Base-by-base conservation (phyloP, 2,797 vertebrate genomes). In the Rhinatrema bivittatum region DNA sequence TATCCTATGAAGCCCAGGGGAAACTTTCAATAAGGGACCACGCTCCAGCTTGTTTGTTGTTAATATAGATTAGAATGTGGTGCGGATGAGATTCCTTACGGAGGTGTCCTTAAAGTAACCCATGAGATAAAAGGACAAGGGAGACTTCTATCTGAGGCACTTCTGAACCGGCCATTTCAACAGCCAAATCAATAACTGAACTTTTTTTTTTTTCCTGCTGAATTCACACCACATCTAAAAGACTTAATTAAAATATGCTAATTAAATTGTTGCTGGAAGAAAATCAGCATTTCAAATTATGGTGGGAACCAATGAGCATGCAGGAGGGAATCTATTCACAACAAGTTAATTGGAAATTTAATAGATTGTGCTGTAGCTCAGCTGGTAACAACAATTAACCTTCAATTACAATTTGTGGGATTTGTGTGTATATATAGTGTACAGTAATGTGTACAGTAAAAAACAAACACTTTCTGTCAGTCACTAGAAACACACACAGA, bases 181-280 rank as follows among this genome's bases (percentile, higher is more conserved):
- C 50, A 36, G 15, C 30, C 38, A 39, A 4, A 38, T 47, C 36
- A 60, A 50, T 21, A 23, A 34, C 33, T 36, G 32, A 51, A 38
- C 22, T 21, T 37, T 46, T 40, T 52, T 42, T 46, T 50, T 45
- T 44, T 51, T 49, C 39, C 43, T 50, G 50, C 39, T 50, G 39
- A 36, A 42, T 52, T 60, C 56, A 25, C 37, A 38, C 42, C 20
- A 25, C 18, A 48, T 44, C 36, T 50, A 36, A 52, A 49, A 36
- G 60, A 10, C 22, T 50, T 53, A 53, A 68, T 56, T 64, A 62
- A 68, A 62, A 62, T 34, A 50, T 26, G 24, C 16, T 25, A 50
- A 49, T 47, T 37, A 29, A 54, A 47, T 29, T 44, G 19, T 56
- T 64, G 52, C 39, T 59, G 21, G 21, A 23, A 46, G 46, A 30